Evolutionary conservation across 2,888 invertebrate genomes (phyloP).

Genomic region (Sphaerophoria rueppellii): DNA sequence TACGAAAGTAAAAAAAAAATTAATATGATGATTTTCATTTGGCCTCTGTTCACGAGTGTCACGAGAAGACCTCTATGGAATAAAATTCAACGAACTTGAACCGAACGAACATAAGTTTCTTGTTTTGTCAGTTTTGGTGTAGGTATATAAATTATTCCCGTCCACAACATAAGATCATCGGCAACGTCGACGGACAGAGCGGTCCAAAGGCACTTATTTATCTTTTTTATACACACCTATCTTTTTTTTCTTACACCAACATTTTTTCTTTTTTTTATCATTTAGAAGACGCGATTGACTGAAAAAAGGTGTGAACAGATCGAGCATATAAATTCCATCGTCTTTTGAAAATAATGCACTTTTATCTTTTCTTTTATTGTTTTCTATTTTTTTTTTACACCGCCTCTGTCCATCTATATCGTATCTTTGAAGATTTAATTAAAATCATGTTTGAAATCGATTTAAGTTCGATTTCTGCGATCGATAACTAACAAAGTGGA

Average conservation of each 20-base stretch:
- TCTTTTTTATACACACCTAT: slow-evolving; percentile 39
- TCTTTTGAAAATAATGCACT: slow-evolving; percentile 52
- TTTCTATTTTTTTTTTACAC: background rate
- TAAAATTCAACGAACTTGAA: slow-evolving; percentile 59
- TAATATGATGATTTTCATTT: slow-evolving; percentile 37
- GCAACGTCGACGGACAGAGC: slow-evolving; percentile 11
- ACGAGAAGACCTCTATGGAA: slow-evolving; percentile 47
- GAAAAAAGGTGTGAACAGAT: slow-evolving; percentile 66
- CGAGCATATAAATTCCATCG: slow-evolving; percentile 58
- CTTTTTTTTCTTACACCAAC: slow-evolving; percentile 18
- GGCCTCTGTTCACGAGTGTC: slow-evolving; percentile 55
- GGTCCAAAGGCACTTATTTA: slow-evolving; percentile 38
- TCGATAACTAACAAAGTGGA: slow-evolving; percentile 64
- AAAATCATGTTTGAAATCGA: slow-evolving; percentile 66
- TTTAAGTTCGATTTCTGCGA: slow-evolving; percentile 60
- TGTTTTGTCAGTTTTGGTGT: background rate
- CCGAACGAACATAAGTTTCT: slow-evolving; percentile 49
- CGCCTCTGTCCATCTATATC: background rate
- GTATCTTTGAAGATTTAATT: slow-evolving; percentile 57
- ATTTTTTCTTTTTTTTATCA: background rate
- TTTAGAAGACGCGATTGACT: slow-evolving; percentile 9
- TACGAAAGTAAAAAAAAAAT: slow-evolving; percentile 13
- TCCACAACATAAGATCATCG: background rate
- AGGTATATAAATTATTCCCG: slow-evolving; percentile 44
- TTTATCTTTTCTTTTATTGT: slow-evolving; percentile 31